Conservation (phyloP, 2,888 invertebrate genomes). For the Digitonthophagus gazella region DNA sequence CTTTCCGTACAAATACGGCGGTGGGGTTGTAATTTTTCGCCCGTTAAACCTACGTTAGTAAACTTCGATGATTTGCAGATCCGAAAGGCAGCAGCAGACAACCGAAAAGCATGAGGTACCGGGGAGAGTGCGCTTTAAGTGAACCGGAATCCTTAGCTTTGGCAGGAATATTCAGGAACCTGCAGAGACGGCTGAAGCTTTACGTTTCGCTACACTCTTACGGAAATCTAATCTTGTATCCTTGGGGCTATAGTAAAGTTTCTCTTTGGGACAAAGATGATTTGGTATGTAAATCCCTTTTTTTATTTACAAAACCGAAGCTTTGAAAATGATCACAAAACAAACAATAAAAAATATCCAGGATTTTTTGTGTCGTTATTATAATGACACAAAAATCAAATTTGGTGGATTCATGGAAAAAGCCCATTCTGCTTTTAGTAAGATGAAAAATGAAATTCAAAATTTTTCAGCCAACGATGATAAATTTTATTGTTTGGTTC, state of each 20-base stretch:
- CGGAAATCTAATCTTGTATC: constrained; percentile 37
- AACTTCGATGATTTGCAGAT: constrained; percentile 20
- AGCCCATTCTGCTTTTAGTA: no score
- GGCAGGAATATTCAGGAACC: constrained; percentile 35
- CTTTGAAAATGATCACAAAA: no score
- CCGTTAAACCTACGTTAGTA: constrained; percentile 24
- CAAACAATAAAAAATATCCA: no score
- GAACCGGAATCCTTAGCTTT: constrained; percentile 39
- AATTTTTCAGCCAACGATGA: no score
- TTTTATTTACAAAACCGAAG: no score
- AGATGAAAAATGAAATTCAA: no score
- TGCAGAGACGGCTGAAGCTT: constrained; percentile 30
- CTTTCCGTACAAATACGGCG: constrained; percentile 35
- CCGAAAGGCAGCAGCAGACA: constrained; percentile 30
- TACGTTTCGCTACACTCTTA: constrained; percentile 36
- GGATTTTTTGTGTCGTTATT: no score
- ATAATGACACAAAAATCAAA: no score
- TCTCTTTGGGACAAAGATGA: constrained; percentile 27
- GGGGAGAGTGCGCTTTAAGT: constrained; percentile 33
- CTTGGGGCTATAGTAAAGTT: constrained; percentile 34
- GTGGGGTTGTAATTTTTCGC: neutral
- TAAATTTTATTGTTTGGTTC: no score
- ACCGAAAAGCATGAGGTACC: constrained; percentile 30
- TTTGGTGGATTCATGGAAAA: no score
- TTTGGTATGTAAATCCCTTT: constrained; percentile 28